Evolutionary conservation across 2,888 invertebrate genomes (phyloP), one percentile per base, ranked within the genome.

Genomic region (Endotricha flammealis): DNA sequence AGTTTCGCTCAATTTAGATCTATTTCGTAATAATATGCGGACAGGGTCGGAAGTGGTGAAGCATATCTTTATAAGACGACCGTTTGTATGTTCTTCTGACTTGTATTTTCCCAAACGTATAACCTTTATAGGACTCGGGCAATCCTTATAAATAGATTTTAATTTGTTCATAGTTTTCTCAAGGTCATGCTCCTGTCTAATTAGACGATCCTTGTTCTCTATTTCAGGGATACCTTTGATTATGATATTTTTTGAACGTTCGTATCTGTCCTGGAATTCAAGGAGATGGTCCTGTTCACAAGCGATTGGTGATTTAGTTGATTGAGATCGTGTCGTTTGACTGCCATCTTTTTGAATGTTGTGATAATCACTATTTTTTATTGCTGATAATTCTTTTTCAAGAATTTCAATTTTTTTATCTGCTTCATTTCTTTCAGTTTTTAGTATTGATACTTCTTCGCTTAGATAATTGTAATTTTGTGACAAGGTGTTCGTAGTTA

Each of bases 211-310:
- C 7, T 7, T 12, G 12, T 12, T 7, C 12, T 27, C 13, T 27
- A 27, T 27, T 27, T 27, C 27, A 7, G 27, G 27, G 9, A 27
- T 27, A 27, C 27, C 27, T 13, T 27, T 13, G 2, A 27, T 8
- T 27, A 27, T 27, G 7, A 27, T 27, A 27, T 27, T 27, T 27
- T 27, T 27, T 27, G 13, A 12, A 7, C 27, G 27, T 12, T 27
- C 27, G n/a, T n/a, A n/a, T n/a, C n/a, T n/a, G n/a, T n/a, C n/a
- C n/a, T n/a, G n/a, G n/a, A n/a, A n/a, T n/a, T 27, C 27, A n/a
- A 12, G 12, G 2, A 27, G 5, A 3, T 12, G 12, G 8, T 27
- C 27, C 9, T 27, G 27, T 12, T 27, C 9, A 27, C 12, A 27
- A 27, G 27, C 27, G 27, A 27, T 13, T 12, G 12, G 27, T 13